These are phyloP conservation scores for Antrozous pallidus DNA, from an alignment of 2,797 vertebrate genomes.

Conservation along the genomic window DNA sequence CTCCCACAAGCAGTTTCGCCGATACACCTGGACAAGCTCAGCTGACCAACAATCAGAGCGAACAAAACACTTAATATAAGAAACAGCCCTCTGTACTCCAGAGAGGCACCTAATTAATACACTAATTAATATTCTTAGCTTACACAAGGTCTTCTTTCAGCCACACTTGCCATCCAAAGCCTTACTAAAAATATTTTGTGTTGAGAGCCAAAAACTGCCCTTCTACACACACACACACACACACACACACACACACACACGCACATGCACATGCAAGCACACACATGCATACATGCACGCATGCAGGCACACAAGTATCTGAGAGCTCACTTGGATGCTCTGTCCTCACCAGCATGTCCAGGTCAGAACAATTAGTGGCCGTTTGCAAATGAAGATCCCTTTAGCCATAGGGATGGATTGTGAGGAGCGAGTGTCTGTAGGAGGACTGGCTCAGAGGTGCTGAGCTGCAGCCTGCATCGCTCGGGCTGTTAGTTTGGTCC, in stretches of 20 bases:
- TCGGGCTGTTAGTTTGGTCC: conserved; percentile 42
- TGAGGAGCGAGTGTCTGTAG: background rate
- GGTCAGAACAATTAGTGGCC: conserved; percentile 37
- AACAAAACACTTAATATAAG: background rate
- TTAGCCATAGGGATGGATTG: background rate
- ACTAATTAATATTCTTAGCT: background rate
- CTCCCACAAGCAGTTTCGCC: background rate
- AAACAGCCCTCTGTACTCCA: background rate
- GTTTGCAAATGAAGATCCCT: conserved; percentile 40
- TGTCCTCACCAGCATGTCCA: background rate
- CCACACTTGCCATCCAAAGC: conserved; percentile 55
- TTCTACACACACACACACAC: too few relatives aligned
- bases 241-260: too few relatives aligned
- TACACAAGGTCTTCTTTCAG: background rate
- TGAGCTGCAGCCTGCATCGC: conserved; percentile 19
- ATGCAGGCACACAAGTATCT: too few relatives aligned
- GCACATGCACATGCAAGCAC: too few relatives aligned
- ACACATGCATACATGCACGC: too few relatives aligned
- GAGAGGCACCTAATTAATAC: background rate
- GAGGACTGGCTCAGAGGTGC: background rate
- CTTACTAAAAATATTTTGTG: conserved; percentile 66
- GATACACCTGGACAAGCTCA: background rate
- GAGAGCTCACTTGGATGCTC: background rate
- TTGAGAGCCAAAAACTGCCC: conserved; percentile 55
- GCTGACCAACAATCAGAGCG: background rate